Percentiles rank a stretch among this genome's conserved stretches.
Evolutionary conservation across 2,888 invertebrate genomes (phyloP).

Genomic region (Sphecodes monilicornis): DNA sequence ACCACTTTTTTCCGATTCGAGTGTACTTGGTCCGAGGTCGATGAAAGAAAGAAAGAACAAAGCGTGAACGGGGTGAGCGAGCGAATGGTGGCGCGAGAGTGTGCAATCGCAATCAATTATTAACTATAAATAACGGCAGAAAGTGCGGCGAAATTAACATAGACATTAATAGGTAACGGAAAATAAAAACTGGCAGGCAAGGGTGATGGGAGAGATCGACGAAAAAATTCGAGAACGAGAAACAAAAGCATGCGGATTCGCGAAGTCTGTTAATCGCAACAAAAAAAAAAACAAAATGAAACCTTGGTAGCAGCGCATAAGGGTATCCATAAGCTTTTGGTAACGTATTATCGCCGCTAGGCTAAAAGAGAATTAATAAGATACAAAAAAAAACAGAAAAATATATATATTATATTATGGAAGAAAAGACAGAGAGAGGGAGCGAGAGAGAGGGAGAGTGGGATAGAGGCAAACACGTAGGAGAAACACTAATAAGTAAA

Average conservation of each 20-base stretch:
- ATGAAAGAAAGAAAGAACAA: conserved; percentile 37
- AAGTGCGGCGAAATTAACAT: conserved; percentile 59
- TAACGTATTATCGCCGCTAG: conserved; percentile 80
- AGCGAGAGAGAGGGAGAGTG: conserved; percentile 25
- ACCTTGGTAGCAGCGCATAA: conserved; percentile 78
- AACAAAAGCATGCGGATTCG: conserved; percentile 53
- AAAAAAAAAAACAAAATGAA: conserved; percentile 49
- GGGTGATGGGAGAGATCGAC: conserved; percentile 32
- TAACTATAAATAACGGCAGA: conserved; percentile 73
- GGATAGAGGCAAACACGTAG: conserved; percentile 31
- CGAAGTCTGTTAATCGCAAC: conserved; percentile 63
- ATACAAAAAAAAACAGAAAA: conserved; percentile 44
- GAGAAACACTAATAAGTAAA: conserved; percentile 38
- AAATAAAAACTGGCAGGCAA: conserved; percentile 29
- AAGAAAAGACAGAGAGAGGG: conserved; percentile 18
- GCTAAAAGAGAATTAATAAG: conserved; percentile 69
- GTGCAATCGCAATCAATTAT: conserved; percentile 81
- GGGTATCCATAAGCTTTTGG: conserved; percentile 81
- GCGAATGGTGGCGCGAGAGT: conserved; percentile 31
- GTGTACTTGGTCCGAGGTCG: neutral
- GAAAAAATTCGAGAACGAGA: conserved; percentile 4
- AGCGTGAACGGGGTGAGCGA: conserved; percentile 35
- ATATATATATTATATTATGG: conserved; percentile 58
- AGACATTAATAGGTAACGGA: conserved; percentile 46
- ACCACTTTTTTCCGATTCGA: neutral